Evolutionary conservation across 1,140 invertebrate species (phyloP), one percentile per base, ranked within the genome.

Genomic region (Drosophila ohnishii): DNA sequence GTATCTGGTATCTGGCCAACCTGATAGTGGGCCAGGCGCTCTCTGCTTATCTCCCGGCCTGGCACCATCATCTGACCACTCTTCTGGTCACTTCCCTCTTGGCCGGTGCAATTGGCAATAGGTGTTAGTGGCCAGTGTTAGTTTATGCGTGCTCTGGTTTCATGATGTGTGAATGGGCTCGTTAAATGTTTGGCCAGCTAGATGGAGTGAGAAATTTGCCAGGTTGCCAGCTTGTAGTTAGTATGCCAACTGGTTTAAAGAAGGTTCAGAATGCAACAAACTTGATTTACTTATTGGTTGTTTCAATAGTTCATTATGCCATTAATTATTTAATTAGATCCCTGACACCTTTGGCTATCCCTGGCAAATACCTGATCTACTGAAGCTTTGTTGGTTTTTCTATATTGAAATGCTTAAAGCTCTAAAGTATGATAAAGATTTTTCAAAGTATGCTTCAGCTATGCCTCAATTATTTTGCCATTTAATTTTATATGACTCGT

Each of bases 101-200:
- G 45, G 51, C 80, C 56, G 58, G 45, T 64, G 59, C 42, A 45
- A 40, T 57, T 59, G 75, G 28, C 48, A 56, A 53, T 75, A 53
- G 53, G 42, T 79, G 39, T 53, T 28, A 32, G 61, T 42, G 37
- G 30, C 48, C 39, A 28, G 55, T 72, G 50, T 42, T 69, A 77
- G 67, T 85, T 84, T 84, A 84, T 84, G 80, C 72, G 62, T 67
- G 55, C 51, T 58, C 47, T 63, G 76, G 72, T 84, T 65, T 65
- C 35, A 34, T 50, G 80, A 82, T 72, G 67, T 71, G 66, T 73
- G 70, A 71, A 73, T 73, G 47, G 66, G 45, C 37, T 60, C 66
- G 70, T 72, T 73, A 73, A 72, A 72, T 60, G 70, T 69, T 69
- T 69, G 37, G 32, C 55, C 53, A 72, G 37, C 66, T 37, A 51